Evolutionary conservation across 2,797 vertebrate genomes (phyloP), one percentile per base, ranked within the genome.

Genomic region (Loriculus beryllinus): DNA sequence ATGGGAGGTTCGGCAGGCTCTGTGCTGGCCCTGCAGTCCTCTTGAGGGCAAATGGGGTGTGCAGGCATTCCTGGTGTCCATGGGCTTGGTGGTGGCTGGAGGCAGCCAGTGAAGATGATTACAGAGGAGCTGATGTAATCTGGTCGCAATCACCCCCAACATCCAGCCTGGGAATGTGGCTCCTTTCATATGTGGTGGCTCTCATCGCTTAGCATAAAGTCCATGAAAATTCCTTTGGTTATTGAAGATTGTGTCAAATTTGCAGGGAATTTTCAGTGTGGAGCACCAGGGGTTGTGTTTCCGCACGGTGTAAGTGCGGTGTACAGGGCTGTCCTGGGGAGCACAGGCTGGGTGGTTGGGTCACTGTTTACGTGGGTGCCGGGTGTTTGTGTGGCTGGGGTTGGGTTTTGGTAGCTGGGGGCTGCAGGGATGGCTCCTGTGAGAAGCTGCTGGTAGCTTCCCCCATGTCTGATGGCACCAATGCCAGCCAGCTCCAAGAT

Each of bases 1-100:
- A 21, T 0, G 35, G 33, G 75, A 33, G 48, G 9, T 8, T 11
- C 0, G 3, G 3, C 11, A 49, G 69, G 76, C 29, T 40, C 13
- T n/a, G 18, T n/a, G 12, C 40, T 57, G n/a, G 25, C 43, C 51
- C 70, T 42, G 21, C 52, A 29, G 3, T 17, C 22, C 25, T 56
- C 14, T 21, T 22, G n/a, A 14, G 39, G 4, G 0, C 16, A 2
- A 12, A 17, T 0, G 17, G 49, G 31, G 15, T 5, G 15, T 12
- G 0, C 14, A 18, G 1, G 3, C 59, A 0, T 4, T 3, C 0
- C 6, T 16, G 62, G 14, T 35, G 54, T 35, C 54, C 13, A 3
- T 33, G 54, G n/a, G 28, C 29, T 20, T 21, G 57, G 14, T 52
- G 7, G 12, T 10, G 45, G 28, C 2, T 5, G 47, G 47, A 26